These are phyloP conservation scores for Nycteola revayana DNA, from an alignment of 2,888 invertebrate species.

Conservation along the genomic window DNA sequence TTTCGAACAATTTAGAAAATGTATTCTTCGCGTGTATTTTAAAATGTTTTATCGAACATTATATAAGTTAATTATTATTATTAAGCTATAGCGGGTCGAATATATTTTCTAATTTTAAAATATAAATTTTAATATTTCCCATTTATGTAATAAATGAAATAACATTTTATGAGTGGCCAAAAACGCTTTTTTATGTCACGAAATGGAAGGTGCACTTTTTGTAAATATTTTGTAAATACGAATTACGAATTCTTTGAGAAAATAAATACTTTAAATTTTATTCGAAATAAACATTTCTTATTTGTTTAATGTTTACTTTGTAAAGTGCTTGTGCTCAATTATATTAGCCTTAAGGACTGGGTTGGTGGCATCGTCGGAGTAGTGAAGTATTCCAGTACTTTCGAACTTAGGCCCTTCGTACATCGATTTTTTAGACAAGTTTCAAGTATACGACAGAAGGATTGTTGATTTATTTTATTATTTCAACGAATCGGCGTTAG, in stretches of 20 bases:
- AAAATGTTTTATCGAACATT: conserved; percentile 35
- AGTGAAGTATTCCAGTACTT: conserved; percentile 43
- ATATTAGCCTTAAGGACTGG: conserved; percentile 63
- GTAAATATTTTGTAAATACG: conserved; percentile 79
- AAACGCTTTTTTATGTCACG: conserved; percentile 55
- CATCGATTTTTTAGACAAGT: conserved; percentile 59
- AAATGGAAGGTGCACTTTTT: conserved; percentile 57
- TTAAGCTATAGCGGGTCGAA: conserved; percentile 43
- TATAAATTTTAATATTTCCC: conserved; percentile 30
- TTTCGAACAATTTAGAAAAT: conserved; percentile 49
- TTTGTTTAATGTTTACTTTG: conserved; percentile 64
- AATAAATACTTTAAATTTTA: conserved; percentile 47
- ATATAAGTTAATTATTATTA: conserved; percentile 43
- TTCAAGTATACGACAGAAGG: conserved; percentile 67
- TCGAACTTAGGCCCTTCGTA: conserved; percentile 49
- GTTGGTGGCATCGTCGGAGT: conserved; percentile 45
- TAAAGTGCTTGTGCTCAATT: conserved; percentile 78
- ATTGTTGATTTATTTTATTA: conserved; percentile 60
- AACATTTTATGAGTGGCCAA: conserved; percentile 71
- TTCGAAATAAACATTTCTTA: conserved; percentile 43
- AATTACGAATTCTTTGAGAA: conserved; percentile 55
- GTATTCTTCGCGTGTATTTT: conserved; percentile 55
- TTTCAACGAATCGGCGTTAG: conserved; percentile 48
- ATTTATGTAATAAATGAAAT: conserved; percentile 34
- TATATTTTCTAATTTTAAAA: conserved; percentile 51